Evolutionary conservation across 2,888 invertebrate genomes (phyloP), one percentile per base, ranked within the genome.

Genomic region (Herminia tarsipennalis): DNA sequence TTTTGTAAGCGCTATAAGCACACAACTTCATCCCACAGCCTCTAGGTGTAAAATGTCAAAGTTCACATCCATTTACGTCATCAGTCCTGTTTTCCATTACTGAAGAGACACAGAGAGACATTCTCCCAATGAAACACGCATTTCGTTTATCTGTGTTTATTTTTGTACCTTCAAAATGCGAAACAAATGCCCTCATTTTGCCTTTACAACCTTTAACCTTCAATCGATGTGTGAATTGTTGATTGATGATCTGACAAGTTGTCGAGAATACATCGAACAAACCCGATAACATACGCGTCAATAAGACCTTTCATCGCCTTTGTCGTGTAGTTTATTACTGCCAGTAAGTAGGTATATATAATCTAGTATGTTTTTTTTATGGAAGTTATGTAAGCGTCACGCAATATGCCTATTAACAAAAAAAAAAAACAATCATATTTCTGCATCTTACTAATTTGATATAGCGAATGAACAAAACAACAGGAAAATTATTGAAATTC

Each of bases 41-140:
- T 46, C 39, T 34, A 40, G 30, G 32, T 43, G 10, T 6, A 39
- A 66, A 73, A 74, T 73, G 67, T 65, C 73, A 73, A 52, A 53
- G 73, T 64, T 71, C 64, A 38, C 56, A 37, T 43, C 30, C 39
- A 50, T 57, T 65, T 66, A 40, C 70, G 65, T 68, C 69, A 67
- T 12, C 37, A 45, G 41, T 42, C 46, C 56, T 47, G 47, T 47
- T 54, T 51, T 42, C 37, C 43, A 48, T 63, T 46, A 56, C 34
- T 30, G 17, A 47, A n/a, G n/a, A n/a, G n/a, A 39, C 41, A 44
- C 30, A 32, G 38, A 58, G 53, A 50, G 39, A 54, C 50, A n/a
- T n/a, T n/a, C 21, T 36, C 48, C 24, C 51, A 48, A 47, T 54
- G 40, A 50, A 56, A 57, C 45, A 41, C 28, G 32, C 38, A 33